Conservation (phyloP, 1,140 invertebrate species). For the Oedothorax gibbosus region DNA sequence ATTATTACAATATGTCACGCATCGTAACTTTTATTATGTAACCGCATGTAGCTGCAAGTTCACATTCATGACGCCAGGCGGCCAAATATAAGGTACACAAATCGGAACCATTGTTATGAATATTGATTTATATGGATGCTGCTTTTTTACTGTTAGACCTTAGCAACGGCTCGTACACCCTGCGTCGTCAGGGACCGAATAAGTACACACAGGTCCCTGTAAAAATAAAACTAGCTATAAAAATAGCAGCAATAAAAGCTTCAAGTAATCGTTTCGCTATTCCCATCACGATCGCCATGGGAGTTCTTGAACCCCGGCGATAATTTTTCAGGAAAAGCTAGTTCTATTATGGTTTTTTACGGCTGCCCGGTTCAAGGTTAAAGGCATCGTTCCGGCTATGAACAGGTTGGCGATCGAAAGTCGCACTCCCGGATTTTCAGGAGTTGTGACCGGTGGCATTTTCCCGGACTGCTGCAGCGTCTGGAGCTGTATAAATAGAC, state of each 20-base stretch:
- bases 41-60: background rate
- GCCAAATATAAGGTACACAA: slow-evolving; percentile 1
- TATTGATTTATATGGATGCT: slow-evolving; percentile 26
- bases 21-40: background rate
- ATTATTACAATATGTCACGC: background rate
- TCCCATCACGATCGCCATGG: slow-evolving; percentile 30
- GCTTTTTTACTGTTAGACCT: slow-evolving; percentile 17
- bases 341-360: slow-evolving; percentile 14
- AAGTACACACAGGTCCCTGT: background rate
- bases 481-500: slow-evolving; percentile 34
- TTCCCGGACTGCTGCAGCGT: background rate
- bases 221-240: slow-evolving; percentile 7
- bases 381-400: slow-evolving; percentile 32
- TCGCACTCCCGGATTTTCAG: slow-evolving; percentile 22
- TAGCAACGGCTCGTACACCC: slow-evolving; percentile 34
- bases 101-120: slow-evolving; percentile 6
- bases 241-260: slow-evolving; percentile 8
- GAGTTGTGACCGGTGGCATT: slow-evolving; percentile 51
- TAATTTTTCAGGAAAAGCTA: slow-evolving; percentile 27
- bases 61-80: background rate
- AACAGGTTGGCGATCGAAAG: slow-evolving; percentile 43
- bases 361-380: slow-evolving; percentile 52
- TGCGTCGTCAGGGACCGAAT: slow-evolving; percentile 18
- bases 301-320: slow-evolving; percentile 45
- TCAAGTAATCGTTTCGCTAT: slow-evolving; percentile 25